These are phyloP conservation scores for Zosterops hypoxanthus DNA, from an alignment of 2,113 vertebrate species.

Conservation along the genomic window DNA sequence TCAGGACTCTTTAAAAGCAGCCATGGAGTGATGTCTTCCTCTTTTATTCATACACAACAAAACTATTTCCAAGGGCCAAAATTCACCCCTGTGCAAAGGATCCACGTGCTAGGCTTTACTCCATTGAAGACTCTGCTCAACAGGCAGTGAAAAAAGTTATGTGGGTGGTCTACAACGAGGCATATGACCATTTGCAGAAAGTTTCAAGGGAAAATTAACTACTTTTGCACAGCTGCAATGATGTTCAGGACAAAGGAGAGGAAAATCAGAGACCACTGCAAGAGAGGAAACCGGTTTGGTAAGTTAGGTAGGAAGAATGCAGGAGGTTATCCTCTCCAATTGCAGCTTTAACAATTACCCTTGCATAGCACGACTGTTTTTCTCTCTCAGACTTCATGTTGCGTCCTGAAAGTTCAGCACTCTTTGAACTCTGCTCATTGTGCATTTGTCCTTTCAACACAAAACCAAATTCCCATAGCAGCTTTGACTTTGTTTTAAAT, in stretches of 20 bases:
- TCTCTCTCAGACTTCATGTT: neutral
- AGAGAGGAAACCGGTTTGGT: conserved; percentile 1
- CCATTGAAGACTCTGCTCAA: neutral
- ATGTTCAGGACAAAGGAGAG: neutral
- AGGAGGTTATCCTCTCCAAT: neutral
- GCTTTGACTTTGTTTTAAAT: conserved; percentile 5
- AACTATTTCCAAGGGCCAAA: neutral
- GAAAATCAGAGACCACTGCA: neutral
- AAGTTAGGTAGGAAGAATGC: neutral
- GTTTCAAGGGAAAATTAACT: neutral
- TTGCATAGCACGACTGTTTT: neutral
- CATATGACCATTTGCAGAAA: neutral
- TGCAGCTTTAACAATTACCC: conserved; percentile 12
- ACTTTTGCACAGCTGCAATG: neutral
- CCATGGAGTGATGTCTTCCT: conserved; percentile 12
- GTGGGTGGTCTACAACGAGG: neutral
- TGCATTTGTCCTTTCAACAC: neutral
- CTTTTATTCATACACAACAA: conserved; percentile 27
- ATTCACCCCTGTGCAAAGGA: neutral
- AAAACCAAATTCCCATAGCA: neutral
- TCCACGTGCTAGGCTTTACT: neutral
- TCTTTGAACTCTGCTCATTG: neutral
- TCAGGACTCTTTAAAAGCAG: conserved; percentile 39
- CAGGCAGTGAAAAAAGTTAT: neutral
- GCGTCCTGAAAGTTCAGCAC: neutral